Conservation (phyloP, 1,140 invertebrate species). For the Kradibia gibbosae region DNA sequence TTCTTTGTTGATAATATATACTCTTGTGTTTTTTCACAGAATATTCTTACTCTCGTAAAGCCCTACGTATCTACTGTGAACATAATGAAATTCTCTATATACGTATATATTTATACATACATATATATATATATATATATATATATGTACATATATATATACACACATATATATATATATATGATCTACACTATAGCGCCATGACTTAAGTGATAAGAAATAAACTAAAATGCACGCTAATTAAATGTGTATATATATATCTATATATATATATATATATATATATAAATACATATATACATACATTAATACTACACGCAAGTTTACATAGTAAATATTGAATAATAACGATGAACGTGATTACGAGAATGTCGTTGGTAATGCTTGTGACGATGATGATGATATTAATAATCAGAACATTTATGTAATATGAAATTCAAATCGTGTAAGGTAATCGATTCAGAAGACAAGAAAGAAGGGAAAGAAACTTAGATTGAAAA, state of each 20-base stretch:
- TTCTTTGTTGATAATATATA: conserved; percentile 40
- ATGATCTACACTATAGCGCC: conserved; percentile 26
- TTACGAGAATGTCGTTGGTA: not conserved
- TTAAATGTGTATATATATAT: conserved; percentile 1
- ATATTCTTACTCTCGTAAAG: not conserved
- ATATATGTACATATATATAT: no score
- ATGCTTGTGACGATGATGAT: not conserved
- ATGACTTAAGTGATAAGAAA: conserved; percentile 28
- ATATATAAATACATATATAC: not conserved
- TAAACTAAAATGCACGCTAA: conserved; percentile 30
- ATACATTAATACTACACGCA: conserved; percentile 16
- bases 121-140: no score
- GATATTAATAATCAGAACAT: not conserved
- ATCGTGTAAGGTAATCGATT: not conserved
- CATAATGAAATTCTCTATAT: no score
- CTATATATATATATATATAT: conserved; percentile 1
- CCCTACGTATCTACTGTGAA: conserved; percentile 4
- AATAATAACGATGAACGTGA: conserved; percentile 23
- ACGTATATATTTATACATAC: no score
- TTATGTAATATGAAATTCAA: conserved; percentile 7
- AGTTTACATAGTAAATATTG: not conserved
- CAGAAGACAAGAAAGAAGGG: not conserved
- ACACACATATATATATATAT: no score
- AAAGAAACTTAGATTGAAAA: conserved; percentile 9
- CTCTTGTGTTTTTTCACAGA: not conserved